A percentile compares a stretch with the other conserved stretches of the same genome.
These are phyloP conservation scores for Ametastegia equiseti DNA, from an alignment of 2,888 invertebrate species.

Conservation along the genomic window DNA sequence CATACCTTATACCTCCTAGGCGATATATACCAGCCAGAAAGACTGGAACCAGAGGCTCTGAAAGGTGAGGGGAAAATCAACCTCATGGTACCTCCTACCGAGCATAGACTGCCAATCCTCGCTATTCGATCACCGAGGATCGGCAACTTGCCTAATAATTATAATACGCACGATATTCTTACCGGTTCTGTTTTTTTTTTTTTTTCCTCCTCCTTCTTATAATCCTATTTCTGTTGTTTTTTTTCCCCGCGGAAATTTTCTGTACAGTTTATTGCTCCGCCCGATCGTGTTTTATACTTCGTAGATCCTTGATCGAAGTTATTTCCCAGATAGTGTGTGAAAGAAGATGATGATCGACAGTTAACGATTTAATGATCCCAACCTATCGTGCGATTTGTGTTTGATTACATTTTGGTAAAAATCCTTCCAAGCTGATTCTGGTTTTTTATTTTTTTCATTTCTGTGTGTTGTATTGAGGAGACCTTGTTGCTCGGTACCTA, in stretches of 20 bases:
- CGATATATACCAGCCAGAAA: slow-evolving; percentile 2
- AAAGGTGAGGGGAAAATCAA: slow-evolving; percentile 12
- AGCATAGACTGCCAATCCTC: slow-evolving; percentile 38
- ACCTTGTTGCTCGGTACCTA: background rate
- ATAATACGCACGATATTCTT: slow-evolving; percentile 23
- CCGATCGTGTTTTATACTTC: background rate
- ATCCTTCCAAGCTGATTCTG: background rate
- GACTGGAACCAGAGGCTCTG: slow-evolving; percentile 38
- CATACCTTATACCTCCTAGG: slow-evolving; percentile 33
- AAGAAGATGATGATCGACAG: background rate
- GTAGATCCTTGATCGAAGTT: background rate
- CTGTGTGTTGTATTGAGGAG: background rate
- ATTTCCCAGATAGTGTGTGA: background rate
- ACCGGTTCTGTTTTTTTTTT: background rate
- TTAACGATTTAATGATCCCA: background rate
- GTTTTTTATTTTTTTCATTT: background rate
- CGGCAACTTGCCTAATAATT: slow-evolving; percentile 34
- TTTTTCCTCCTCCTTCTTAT: background rate
- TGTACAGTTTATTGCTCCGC: background rate
- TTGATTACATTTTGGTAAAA: background rate
- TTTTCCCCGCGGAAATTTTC: background rate
- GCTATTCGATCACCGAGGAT: slow-evolving; percentile 31
- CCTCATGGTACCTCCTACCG: slow-evolving; percentile 21
- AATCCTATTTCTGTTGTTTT: background rate
- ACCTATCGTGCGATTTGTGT: background rate